phyloP scores from a whole-genome alignment of 2,888 invertebrate species.

The Aradus depressus region DNA sequence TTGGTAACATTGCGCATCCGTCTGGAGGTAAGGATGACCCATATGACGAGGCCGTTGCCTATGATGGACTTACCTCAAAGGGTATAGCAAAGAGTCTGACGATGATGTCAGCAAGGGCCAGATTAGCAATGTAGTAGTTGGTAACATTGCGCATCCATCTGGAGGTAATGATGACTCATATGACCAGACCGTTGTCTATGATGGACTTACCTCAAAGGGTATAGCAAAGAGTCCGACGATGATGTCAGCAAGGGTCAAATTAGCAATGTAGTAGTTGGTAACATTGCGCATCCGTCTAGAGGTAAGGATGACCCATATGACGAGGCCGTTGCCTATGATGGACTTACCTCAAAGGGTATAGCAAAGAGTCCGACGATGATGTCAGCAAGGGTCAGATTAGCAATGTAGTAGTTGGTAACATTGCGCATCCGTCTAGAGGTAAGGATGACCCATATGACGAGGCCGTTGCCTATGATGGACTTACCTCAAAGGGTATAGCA shows the following conservation, averaged over 20 bases:
- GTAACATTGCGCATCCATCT: no score
- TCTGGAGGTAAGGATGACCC: constrained; percentile 64
- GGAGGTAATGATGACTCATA: no score
- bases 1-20: constrained; percentile 76
- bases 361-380: constrained; percentile 75
- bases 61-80: no score
- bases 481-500: no score
- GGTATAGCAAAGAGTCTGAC: no score
- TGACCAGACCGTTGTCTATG: no score
- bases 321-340: constrained; percentile 62
- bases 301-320: constrained; percentile 71
- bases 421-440: constrained; percentile 68
- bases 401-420: constrained; percentile 75
- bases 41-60: constrained; percentile 75
- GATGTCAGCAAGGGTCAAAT: constrained; percentile 74
- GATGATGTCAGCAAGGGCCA: no score
- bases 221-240: constrained; percentile 74
- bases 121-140: no score
- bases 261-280: constrained; percentile 76
- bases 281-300: constrained; percentile 68
- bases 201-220: constrained; percentile 54
- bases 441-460: constrained; percentile 76
- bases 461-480: constrained; percentile 68
- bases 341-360: constrained; percentile 60
- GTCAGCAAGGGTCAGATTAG: constrained; percentile 74